Percentiles rank a stretch among this genome's conserved stretches.
Conservation (phyloP, 2,797 vertebrate genomes). For the Chrosomus eos region DNA sequence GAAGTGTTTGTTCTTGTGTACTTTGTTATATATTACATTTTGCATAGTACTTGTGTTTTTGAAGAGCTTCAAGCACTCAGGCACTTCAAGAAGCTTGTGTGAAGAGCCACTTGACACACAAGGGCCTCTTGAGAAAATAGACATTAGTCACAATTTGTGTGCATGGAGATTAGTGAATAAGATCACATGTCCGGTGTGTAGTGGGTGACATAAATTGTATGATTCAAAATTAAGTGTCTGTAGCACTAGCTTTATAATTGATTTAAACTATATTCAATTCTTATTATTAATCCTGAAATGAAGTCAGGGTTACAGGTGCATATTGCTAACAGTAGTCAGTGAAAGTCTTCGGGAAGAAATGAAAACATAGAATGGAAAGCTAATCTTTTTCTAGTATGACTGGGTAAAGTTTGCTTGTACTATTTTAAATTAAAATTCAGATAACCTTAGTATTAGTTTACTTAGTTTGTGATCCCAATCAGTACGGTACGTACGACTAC, state of each 20-base stretch:
- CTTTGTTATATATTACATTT: conserved; percentile 21
- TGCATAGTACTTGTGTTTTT: background rate
- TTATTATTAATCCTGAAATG: too few relatives aligned
- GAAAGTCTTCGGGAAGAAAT: conserved; percentile 72
- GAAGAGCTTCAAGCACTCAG: conserved; percentile 19
- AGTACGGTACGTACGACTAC: too few relatives aligned
- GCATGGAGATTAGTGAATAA: conserved; percentile 74
- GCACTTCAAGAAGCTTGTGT: conserved; percentile 34
- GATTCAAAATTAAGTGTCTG: too few relatives aligned
- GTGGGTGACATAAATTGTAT: too few relatives aligned
- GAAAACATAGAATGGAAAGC: conserved; percentile 23
- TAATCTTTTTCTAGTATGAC: background rate
- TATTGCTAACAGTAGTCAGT: conserved; percentile 65
- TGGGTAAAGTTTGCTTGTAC: background rate
- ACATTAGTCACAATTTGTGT: conserved; percentile 71
- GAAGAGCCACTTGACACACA: conserved; percentile 55
- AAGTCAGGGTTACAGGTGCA: conserved; percentile 44
- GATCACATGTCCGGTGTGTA: conserved; percentile 71
- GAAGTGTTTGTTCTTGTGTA: conserved; percentile 14
- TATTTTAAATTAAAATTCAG: background rate
- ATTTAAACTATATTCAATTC: too few relatives aligned
- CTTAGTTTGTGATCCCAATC: too few relatives aligned
- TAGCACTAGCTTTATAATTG: too few relatives aligned
- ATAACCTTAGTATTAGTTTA: too few relatives aligned
- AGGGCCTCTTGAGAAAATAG: conserved; percentile 65